These are phyloP conservation scores for Lasioglossum morio DNA, from an alignment of 2,888 invertebrate species.

Conservation along the genomic window DNA sequence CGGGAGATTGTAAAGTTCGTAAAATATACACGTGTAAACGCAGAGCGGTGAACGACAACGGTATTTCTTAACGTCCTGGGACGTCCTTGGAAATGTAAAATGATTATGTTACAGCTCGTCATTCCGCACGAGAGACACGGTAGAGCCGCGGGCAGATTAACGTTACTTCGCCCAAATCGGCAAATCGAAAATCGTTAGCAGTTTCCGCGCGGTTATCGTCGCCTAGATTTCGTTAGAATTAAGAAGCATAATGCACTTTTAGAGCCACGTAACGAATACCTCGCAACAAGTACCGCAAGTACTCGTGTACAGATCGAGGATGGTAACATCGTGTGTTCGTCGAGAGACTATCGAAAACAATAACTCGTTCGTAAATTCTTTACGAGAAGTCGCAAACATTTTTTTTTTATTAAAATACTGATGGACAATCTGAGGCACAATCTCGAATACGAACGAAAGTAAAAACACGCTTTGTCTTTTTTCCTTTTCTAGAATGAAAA, in stretches of 20 bases:
- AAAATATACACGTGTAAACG: slow-evolving; percentile 56
- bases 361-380: background rate
- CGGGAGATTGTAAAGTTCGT: slow-evolving; percentile 44
- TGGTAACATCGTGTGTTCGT: background rate
- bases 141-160: background rate
- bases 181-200: slow-evolving; percentile 16
- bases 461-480: background rate
- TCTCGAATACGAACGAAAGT: background rate
- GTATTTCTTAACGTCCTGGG: background rate
- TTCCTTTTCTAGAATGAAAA: background rate
- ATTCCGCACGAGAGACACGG: slow-evolving; percentile 17
- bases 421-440: background rate
- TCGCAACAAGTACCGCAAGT: slow-evolving; percentile 46
- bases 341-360: background rate
- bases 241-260: slow-evolving; percentile 60
- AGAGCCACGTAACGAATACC: slow-evolving; percentile 55
- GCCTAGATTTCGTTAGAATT: slow-evolving; percentile 14
- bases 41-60: slow-evolving; percentile 42
- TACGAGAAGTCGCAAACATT: background rate
- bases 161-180: background rate
- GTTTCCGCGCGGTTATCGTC: slow-evolving; percentile 14
- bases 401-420: background rate
- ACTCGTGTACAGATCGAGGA: slow-evolving; percentile 45
- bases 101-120: slow-evolving; percentile 34
- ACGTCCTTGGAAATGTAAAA: slow-evolving; percentile 48